Evolutionary conservation across 2,888 invertebrate species (phyloP).

Genomic region (Epicampocera succincta): DNA sequence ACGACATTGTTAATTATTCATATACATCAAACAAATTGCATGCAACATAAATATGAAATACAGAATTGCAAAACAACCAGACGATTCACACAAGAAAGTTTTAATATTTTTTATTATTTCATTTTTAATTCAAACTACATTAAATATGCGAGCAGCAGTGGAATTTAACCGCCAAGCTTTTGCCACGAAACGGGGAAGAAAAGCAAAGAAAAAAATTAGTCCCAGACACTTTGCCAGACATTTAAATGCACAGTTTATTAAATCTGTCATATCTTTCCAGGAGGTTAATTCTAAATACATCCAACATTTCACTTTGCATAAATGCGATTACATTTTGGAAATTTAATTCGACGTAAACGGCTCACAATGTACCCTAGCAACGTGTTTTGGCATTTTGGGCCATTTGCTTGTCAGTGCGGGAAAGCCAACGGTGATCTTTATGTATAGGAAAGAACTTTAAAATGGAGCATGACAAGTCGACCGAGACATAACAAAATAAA

Average conservation of each 20-base stretch:
- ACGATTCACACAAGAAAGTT: slow-evolving; percentile 45
- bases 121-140: slow-evolving; percentile 42
- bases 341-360: background rate
- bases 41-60: slow-evolving; percentile 77
- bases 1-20: slow-evolving; percentile 78
- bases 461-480: no score
- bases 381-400: no score
- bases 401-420: no score
- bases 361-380: background rate
- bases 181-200: slow-evolving; percentile 20
- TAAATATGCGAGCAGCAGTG: slow-evolving; percentile 14
- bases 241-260: slow-evolving; percentile 67
- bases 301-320: slow-evolving; percentile 16
- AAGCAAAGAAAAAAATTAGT: slow-evolving; percentile 23
- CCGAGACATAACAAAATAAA: no score
- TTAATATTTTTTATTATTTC: slow-evolving; percentile 35
- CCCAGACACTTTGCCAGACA: slow-evolving; percentile 68
- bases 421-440: no score
- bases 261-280: slow-evolving; percentile 71
- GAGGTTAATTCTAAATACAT: slow-evolving; percentile 71
- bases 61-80: slow-evolving; percentile 55
- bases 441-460: no score
- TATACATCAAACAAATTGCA: slow-evolving; percentile 80
- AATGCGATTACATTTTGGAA: background rate
- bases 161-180: slow-evolving; percentile 48